Percentiles rank a stretch among this genome's conserved stretches.
These are phyloP conservation scores for Ormyrus labotus DNA, from an alignment of 2,888 invertebrate species.

Conservation along the genomic window DNA sequence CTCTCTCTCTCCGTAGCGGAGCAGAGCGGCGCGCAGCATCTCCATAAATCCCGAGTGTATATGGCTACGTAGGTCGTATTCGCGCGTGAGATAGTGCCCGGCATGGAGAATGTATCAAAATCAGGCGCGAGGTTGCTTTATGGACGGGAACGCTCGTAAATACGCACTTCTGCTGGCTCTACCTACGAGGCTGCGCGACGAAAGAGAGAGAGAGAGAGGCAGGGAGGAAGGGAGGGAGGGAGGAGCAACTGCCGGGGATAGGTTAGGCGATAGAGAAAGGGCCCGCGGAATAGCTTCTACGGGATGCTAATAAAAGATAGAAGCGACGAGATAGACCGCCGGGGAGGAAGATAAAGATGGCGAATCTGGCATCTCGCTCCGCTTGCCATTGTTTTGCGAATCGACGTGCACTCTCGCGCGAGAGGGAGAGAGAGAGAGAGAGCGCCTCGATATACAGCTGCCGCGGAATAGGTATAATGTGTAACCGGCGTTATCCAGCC, in stretches of 20 bases:
- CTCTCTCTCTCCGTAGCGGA: constrained; percentile 36
- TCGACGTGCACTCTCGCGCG: constrained; percentile 51
- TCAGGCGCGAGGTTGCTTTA: constrained; percentile 76
- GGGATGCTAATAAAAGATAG: constrained; percentile 75
- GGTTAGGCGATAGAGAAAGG: constrained; percentile 70
- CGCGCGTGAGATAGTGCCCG: constrained; percentile 75
- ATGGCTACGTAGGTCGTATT: constrained; percentile 75
- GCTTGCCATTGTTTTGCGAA: constrained; percentile 66
- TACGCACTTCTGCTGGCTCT: constrained; percentile 73
- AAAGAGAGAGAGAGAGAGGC: constrained; percentile 58
- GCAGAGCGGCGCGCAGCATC: constrained; percentile 63
- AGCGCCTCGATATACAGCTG: constrained; percentile 23
- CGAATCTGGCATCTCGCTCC: constrained; percentile 46
- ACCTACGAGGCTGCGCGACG: constrained; percentile 56
- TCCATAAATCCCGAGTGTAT: constrained; percentile 73
- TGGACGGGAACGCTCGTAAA: constrained; percentile 76
- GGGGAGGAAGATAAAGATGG: constrained; percentile 60
- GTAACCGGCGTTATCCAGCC: constrained; percentile 44
- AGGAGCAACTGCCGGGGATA: constrained; percentile 68
- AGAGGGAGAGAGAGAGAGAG: no score
- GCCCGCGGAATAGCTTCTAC: constrained; percentile 71
- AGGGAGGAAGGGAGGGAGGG: constrained; percentile 54
- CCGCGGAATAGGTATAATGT: constrained; percentile 39
- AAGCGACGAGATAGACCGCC: constrained; percentile 66
- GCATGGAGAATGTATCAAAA: constrained; percentile 75